Conservation (phyloP, 2,113 vertebrate species). For the Peromyscus leucopus region DNA sequence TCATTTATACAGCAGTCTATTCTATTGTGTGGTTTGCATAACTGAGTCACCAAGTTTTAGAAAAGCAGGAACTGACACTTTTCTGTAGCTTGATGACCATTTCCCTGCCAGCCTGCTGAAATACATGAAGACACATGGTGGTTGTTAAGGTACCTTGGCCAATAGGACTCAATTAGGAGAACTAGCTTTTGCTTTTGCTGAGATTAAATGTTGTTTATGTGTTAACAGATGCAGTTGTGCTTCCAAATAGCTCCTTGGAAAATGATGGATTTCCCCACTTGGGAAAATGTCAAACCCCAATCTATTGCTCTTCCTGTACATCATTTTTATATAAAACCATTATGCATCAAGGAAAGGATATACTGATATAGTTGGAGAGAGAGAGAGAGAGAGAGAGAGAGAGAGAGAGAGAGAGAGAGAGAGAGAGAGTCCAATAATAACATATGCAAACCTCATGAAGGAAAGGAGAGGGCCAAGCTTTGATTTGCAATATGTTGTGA, state of each 20-base stretch:
- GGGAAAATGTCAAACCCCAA: conserved; percentile 41
- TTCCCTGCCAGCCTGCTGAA: conserved; percentile 79
- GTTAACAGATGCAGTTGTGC: neutral
- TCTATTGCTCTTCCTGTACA: neutral
- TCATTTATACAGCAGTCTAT: conserved; percentile 72
- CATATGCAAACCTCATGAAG: neutral
- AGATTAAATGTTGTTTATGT: conserved; percentile 66
- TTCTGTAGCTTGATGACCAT: conserved; percentile 73
- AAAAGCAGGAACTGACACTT: conserved; percentile 79
- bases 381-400: neutral
- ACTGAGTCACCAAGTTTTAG: conserved; percentile 76
- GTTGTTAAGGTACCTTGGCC: conserved; percentile 74
- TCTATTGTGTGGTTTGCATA: conserved; percentile 73
- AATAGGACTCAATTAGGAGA: conserved; percentile 77
- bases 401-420: neutral
- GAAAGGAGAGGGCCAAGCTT: neutral
- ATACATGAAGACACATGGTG: conserved; percentile 60
- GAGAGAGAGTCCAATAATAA: neutral
- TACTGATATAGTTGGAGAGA: conserved; percentile 30
- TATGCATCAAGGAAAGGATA: conserved; percentile 56
- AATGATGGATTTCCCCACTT: neutral
- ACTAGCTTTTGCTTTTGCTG: conserved; percentile 77
- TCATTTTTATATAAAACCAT: conserved; percentile 34
- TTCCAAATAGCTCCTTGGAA: conserved; percentile 70
- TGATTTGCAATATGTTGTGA: conserved; percentile 49